Base-by-base conservation (phyloP, 1,140 invertebrate genomes). In the Dendrolimus punctatus region DNA sequence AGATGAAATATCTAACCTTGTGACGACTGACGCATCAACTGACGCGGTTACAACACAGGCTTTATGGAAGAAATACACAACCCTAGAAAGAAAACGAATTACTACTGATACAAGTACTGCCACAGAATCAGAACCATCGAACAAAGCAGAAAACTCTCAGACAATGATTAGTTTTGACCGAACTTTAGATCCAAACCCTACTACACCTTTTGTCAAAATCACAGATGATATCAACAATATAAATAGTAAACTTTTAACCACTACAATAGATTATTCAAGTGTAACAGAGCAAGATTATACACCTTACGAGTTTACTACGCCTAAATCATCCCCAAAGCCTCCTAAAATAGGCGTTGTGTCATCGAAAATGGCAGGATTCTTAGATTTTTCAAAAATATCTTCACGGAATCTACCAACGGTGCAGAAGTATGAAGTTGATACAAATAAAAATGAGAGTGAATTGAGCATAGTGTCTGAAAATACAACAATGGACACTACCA, bases 321-420 rank as follows among this genome's bases (percentile, higher is more conserved):
- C 23, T 23, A 23, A 23, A 23, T 23, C 23, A 23, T 23, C 23
- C 23, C 3, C 23, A 23, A 23, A 23, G 23, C 23, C 23, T 23
- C 23, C 39, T 2, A 60, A 62, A 48, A 36, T 54, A 9, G 74
- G 71, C 37, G 67, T 66, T 5, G 66, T 80, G 6, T 72, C 68
- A 48, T 76, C 79, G 5, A 79, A 68, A 66, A 60, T 79, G 53
- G 80, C 73, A 6, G 80, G 80, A 8, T 84, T 68, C 51, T 62
- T 82, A 47, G 71, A 82, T 68, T 66, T 65, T 44, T 73, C 74
- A 8, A 60, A 57, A 50, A 71, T 69, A 55, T 49, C 51, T 9
- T n/a, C 42, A 45, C 51, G 39, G 8, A 36, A 4, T 40, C 50
- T 51, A 39, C 46, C 44, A 47, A 40, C 46, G 23, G 53, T 51